Base-by-base conservation (phyloP, 2,113 vertebrate genomes). In the Nothocercus julius region DNA sequence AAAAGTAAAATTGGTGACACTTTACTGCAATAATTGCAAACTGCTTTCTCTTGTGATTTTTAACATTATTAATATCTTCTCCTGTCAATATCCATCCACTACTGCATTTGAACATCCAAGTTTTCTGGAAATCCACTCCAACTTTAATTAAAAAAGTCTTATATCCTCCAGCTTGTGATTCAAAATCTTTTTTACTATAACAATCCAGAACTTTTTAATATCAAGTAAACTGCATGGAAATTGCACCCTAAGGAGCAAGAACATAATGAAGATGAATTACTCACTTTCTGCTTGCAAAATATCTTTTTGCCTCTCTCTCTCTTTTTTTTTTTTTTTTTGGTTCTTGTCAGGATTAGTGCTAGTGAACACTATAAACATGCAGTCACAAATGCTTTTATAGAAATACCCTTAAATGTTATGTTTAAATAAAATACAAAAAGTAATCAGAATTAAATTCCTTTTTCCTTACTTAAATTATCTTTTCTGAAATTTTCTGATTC, bases 221-320 rank as follows among this genome's bases (percentile, higher is more conserved):
- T 87, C 3, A 90, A n/a, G 21, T 22, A 91, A 77, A 95, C 42
- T 68, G 49, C 81, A 92, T 45, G 62, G 54, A 90, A 96, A 74
- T 74, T 53, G 47, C 13, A 83, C 32, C 11, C 8, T 82, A 51
- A 82, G 20, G 27, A 56, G 21, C 8, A 70, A 80, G 21, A 67
- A 47, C 12, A 22, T 63, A 83, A 76, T 63, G 34, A 72, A 76
- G 62, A 67, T 30, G 1, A 72, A 76, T 80, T 84, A 72, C 84
- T 89, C 68, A 80, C 24, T 47, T 73, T 73, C 21, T 73, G 11
- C 25, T 63, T 77, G 32, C 53, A 77, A 87, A 90, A 68, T 83
- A 75, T 5, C 1, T 76, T 87, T 74, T 47, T 42, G 10, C 56
- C 7, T 8, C 12, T 42, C 6, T 24, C 6, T 27, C 6, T 18